A percentile compares a stretch with the other conserved stretches of the same genome.
Conservation (phyloP, 2,797 vertebrate genomes). For the Momotus momota region DNA sequence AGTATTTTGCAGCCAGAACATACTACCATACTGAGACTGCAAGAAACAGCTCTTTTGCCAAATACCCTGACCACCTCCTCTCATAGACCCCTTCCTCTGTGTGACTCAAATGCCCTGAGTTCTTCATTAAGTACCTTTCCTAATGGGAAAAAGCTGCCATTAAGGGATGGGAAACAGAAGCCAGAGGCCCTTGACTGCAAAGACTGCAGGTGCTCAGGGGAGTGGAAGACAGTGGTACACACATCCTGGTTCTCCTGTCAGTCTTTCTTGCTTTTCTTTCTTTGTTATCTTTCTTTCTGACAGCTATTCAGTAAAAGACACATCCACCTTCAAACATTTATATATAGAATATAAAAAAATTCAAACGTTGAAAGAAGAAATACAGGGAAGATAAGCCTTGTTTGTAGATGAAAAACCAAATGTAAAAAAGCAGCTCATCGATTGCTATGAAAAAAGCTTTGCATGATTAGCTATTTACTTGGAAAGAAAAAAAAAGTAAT, state of each 20-base stretch:
- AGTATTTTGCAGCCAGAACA: not conserved
- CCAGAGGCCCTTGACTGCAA: not conserved
- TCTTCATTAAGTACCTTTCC: not conserved
- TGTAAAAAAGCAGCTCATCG: not conserved
- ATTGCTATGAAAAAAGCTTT: not conserved
- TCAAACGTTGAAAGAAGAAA: not conserved
- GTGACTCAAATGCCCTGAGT: not conserved
- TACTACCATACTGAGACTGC: not conserved
- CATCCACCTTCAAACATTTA: not conserved
- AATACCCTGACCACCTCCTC: not conserved
- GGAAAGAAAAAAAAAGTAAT: not conserved
- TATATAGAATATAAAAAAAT: not conserved
- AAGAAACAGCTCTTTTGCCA: not conserved
- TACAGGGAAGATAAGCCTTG: not conserved
- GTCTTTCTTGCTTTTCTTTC: not conserved
- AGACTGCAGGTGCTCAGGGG: accelerated
- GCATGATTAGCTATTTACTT: not conserved
- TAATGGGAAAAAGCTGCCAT: not conserved
- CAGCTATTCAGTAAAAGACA: not conserved
- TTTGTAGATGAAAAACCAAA: not conserved
- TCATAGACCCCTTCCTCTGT: accelerated
- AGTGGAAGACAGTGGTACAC: not conserved
- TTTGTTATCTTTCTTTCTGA: not conserved
- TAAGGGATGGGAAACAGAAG: not conserved
- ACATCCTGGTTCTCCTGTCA: not conserved